Evolutionary conservation across 2,888 invertebrate genomes (phyloP), one percentile per base, ranked within the genome.

Genomic region (Corythucha ciliata): DNA sequence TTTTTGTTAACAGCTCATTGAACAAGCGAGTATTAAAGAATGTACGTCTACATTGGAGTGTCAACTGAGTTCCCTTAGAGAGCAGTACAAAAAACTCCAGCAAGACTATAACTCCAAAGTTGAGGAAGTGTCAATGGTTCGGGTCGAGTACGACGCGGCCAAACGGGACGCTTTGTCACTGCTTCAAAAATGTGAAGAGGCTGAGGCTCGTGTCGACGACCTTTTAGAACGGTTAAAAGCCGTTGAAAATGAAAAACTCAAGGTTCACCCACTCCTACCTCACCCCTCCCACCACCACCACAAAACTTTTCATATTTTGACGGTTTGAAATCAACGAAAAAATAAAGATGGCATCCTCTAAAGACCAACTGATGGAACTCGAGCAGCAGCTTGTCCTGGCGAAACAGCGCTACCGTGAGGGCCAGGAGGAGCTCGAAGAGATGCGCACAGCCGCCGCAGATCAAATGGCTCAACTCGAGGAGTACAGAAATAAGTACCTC

Each of bases 401-500:
- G 0, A 74, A 74, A 56, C 74, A 75, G 60, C 65, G 74, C 46
- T 74, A 72, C 59, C 64, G 73, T 14, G 75, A 76, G 59, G 70
- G 73, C 1, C 74, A 74, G 70, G 81, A 75, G 68, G 81, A 75
- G 65, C 70, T 69, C 65, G 63, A 63, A 39, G 63, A 62, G 39
- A 50, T 61, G 20, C 55, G 57, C 36, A 70, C 71, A 0, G 64
- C 79, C 21, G 72, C 80, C 61, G 77, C 79, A 59, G 81, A 82
- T 58, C 79, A 80, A 62, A 76, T 78, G 47, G 70, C 72, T 6
- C 81, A 81, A 64, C 63, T 81, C 7, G 80, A 80, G 57, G 80
- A 81, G 60, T 83, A 82, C 63, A 72, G 81, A 46, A 78, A 78
- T 55, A 82, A 81, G 68, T 80, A 78, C 61, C 63, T 79, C 20